A percentile compares a stretch with the other conserved stretches of the same genome.
Evolutionary conservation across 2,888 invertebrate species (phyloP).

Genomic region (Apoderus coryli): DNA sequence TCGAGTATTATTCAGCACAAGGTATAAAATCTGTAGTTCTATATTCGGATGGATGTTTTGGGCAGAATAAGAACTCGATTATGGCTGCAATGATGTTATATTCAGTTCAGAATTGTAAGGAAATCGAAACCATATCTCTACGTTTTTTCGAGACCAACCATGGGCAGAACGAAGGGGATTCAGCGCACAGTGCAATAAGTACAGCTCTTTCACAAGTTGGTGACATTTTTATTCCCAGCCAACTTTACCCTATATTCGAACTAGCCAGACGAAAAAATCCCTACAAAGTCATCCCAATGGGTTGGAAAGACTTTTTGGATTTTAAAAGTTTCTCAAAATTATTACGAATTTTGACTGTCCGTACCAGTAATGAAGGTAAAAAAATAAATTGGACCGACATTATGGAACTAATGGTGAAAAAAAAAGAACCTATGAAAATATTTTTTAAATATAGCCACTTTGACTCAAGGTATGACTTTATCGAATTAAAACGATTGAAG

Average conservation of each 20-base stretch:
- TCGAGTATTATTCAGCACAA: conserved; percentile 6
- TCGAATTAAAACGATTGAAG: too few relatives aligned
- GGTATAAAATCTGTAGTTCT: conserved; percentile 8
- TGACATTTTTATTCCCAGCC: neutral
- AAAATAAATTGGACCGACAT: too few relatives aligned
- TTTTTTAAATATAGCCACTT: conserved; percentile 1
- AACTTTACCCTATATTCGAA: conserved; percentile 1
- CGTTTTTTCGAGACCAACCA: neutral
- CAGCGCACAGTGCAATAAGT: conserved; percentile 2
- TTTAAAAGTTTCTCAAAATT: conserved; percentile 2
- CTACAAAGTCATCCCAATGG: conserved; percentile 1
- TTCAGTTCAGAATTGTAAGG: neutral
- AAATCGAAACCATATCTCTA: neutral
- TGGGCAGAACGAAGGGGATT: conserved; percentile 1
- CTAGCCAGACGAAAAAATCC: neutral
- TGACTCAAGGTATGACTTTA: too few relatives aligned
- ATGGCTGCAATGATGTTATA: conserved; percentile 11
- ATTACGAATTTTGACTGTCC: neutral
- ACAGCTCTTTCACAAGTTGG: neutral
- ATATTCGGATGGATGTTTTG: conserved; percentile 13
- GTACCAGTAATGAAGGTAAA: neutral
- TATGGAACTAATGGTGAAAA: neutral
- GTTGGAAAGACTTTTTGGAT: neutral
- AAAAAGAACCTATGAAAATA: neutral
- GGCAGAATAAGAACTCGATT: conserved; percentile 14